Percentiles rank a stretch among this genome's conserved stretches.
phyloP scores from a whole-genome alignment of 23 tunicate species.

The Aplidium turbinatum region DNA sequence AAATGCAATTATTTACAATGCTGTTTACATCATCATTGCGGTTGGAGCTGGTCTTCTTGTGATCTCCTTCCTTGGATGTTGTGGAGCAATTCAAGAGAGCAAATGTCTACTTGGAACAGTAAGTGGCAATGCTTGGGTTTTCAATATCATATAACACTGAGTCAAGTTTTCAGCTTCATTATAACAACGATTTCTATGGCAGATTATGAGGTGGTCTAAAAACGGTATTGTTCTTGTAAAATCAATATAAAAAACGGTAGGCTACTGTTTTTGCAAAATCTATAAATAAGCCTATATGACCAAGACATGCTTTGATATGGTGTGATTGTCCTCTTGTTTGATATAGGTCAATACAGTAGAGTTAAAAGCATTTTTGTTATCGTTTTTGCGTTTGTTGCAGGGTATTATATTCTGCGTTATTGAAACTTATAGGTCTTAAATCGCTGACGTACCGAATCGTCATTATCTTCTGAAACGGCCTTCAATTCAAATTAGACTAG shows the following conservation, averaged over 20 bases:
- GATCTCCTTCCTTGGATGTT: constrained; percentile 84
- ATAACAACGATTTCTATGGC: background rate
- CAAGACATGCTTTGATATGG: no score
- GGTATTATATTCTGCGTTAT: no score
- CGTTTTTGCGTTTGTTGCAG: constrained; percentile 56
- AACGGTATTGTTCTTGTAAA: constrained; percentile 1
- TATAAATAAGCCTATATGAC: no score
- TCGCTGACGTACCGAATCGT: no score
- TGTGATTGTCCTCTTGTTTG: no score
- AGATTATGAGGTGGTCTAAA: background rate
- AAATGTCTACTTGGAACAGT: constrained; percentile 78
- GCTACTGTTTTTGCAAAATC: no score
- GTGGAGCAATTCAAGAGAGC: constrained; percentile 91
- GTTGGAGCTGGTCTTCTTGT: constrained; percentile 49
- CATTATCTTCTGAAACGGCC: no score
- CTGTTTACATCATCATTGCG: constrained; percentile 57
- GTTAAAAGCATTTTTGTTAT: no score
- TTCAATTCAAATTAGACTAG: no score
- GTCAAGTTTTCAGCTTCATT: background rate
- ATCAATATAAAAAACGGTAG: constrained; percentile 30
- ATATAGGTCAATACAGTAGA: no score
- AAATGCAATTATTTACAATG: constrained; percentile 55
- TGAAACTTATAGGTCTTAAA: no score
- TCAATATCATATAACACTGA: background rate
- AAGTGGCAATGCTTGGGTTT: constrained; percentile 11